Evolutionary conservation across 1,140 invertebrate genomes (phyloP), one percentile per base, ranked within the genome.

Genomic region (Ceratina japonica): DNA sequence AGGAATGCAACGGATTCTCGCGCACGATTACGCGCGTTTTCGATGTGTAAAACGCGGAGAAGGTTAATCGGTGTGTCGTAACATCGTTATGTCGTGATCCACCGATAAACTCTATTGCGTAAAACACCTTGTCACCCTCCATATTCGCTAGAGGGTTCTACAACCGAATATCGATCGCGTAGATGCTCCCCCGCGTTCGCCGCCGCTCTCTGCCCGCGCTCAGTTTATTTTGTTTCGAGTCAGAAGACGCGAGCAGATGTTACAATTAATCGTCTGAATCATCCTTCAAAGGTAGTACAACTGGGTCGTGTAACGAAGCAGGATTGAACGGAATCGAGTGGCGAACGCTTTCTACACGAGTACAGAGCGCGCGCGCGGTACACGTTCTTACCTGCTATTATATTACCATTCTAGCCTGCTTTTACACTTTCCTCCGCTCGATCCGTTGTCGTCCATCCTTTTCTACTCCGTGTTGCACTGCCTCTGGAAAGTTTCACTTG

Each of bases 321-420:
- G 37, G 37, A 44, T 44, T 44, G 54, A 56, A 58, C 52, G 24
- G 24, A 70, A 58, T 70, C 66, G 66, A 52, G 22, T 16, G 18
- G 10, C 44, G 22, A 13, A 56, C 24, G 66, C 52, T 56, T 70
- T 70, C 66, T 70, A 70, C n/a, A 44, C 37, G 5, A 44, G 37
- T 44, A 44, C 37, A 44, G 37, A 44, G 5, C 37, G 51, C 65
- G 13, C 44, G 20, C n/a, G n/a, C n/a, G n/a, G n/a, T n/a, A n/a
- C n/a, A n/a, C n/a, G 24, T 69, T 13, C 24, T 44, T 44, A 54
- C 51, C 22, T 44, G 22, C n/a, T 54, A 56, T 70, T 70, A 70
- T 70, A 56, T 70, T 70, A 70, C 66, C 52, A 49, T 70, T 70
- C 51, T 70, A 70, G 56, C 66, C 66, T 56, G 52, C 66, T 70